Conservation (phyloP, 2,888 invertebrate species). For the Ectemnius cavifrons region DNA sequence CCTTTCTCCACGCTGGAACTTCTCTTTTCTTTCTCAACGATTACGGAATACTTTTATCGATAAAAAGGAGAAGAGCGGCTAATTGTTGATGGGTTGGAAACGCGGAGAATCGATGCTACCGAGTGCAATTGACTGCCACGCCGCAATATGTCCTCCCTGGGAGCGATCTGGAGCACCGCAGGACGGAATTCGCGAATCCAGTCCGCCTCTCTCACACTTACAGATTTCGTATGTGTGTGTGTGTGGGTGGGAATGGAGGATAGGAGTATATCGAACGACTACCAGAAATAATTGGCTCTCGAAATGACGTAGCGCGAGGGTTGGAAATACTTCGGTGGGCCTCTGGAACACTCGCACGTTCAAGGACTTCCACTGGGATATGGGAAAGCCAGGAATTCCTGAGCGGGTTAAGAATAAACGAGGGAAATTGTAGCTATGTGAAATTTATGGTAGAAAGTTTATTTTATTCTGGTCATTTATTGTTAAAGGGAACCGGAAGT, state of each 20-base stretch:
- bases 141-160: background rate
- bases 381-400: too few relatives aligned
- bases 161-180: conserved; percentile 17
- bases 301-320: conserved; percentile 33
- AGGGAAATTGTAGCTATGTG: too few relatives aligned
- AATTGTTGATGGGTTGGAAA: conserved; percentile 3
- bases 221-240: background rate
- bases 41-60: conserved; percentile 1
- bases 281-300: conserved; percentile 46
- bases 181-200: conserved; percentile 22
- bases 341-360: too few relatives aligned
- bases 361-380: too few relatives aligned
- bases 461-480: too few relatives aligned
- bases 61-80: conserved; percentile 9
- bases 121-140: background rate
- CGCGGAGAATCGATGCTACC: background rate
- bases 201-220: background rate
- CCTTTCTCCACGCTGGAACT: background rate
- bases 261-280: conserved; percentile 51
- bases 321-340: background rate
- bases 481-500: too few relatives aligned
- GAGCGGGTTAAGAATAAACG: too few relatives aligned
- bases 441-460: too few relatives aligned
- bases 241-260: conserved; percentile 25
- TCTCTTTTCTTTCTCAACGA: background rate